phyloP scores from a whole-genome alignment of 2,888 invertebrate species.

The Diabrotica balteata region DNA sequence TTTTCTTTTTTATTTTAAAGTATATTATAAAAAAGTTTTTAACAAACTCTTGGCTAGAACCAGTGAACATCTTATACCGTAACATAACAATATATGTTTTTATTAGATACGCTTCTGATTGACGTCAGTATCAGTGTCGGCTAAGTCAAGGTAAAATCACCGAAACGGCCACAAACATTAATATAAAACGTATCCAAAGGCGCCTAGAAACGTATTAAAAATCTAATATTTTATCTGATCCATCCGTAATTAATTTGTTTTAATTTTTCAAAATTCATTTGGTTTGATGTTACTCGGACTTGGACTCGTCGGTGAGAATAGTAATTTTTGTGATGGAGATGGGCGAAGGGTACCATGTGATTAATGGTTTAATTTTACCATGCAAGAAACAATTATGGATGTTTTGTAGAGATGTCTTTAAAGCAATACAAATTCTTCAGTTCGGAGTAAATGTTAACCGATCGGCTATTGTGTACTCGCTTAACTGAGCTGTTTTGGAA shows the following conservation, averaged over 20 bases:
- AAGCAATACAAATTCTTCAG: too few species aligned
- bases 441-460: too few species aligned
- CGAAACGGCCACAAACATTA: slow-evolving; percentile 22
- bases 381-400: slow-evolving; percentile 56
- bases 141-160: slow-evolving; percentile 21
- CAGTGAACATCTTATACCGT: too few species aligned
- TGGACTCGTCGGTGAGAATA: slow-evolving; percentile 31
- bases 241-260: slow-evolving; percentile 39
- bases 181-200: slow-evolving; percentile 23
- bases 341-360: slow-evolving; percentile 41
- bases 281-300: slow-evolving; percentile 32
- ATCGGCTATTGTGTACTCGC: too few species aligned
- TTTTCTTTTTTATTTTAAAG: too few species aligned
- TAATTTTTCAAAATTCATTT: slow-evolving; percentile 39
- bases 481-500: too few species aligned
- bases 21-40: too few species aligned
- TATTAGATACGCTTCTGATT: slow-evolving; percentile 1
- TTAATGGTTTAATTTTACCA: slow-evolving; percentile 54
- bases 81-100: not conserved
- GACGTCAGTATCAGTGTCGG: slow-evolving; percentile 8
- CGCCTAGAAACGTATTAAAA: slow-evolving; percentile 31
- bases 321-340: slow-evolving; percentile 38
- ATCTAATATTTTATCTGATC: slow-evolving; percentile 29
- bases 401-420: slow-evolving; percentile 44
- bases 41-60: too few species aligned